Conservation (phyloP, 2,797 vertebrate species). For the Macroramphosus scolopax region DNA sequence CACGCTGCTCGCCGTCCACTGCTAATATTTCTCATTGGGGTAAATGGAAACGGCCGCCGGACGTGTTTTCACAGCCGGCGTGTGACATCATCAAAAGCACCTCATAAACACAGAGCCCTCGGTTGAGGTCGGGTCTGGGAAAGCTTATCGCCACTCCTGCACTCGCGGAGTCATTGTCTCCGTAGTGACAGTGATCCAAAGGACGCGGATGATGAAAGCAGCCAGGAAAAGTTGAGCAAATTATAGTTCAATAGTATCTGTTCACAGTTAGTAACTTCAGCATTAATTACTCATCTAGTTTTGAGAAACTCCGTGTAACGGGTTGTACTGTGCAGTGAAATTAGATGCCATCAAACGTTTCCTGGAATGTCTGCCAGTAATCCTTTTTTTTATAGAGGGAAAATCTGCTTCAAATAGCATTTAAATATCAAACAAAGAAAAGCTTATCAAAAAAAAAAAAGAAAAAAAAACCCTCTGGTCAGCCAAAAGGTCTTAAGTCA, state of each 20-base stretch:
- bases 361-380: conserved; percentile 45
- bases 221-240: conserved; percentile 21
- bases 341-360: conserved; percentile 33
- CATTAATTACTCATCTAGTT: conserved; percentile 11
- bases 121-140: conserved; percentile 51
- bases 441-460: conserved; percentile 32
- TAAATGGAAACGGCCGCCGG: conserved; percentile 23
- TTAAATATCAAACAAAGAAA: conserved; percentile 53
- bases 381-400: conserved; percentile 25
- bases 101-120: conserved; percentile 59
- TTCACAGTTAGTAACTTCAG: conserved; percentile 15
- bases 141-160: conserved; percentile 45
- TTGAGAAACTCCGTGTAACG: conserved; percentile 25
- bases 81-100: conserved; percentile 74
- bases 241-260: conserved; percentile 8
- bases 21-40: conserved; percentile 61
- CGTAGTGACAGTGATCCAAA: conserved; percentile 49
- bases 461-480: conserved; percentile 42
- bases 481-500: conserved; percentile 59
- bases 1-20: conserved; percentile 26
- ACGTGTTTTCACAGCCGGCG: conserved; percentile 71
- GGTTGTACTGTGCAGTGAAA: conserved; percentile 20
- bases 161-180: conserved; percentile 39
- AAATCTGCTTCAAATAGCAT: conserved; percentile 2
- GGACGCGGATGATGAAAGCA: conserved; percentile 35